Base-by-base conservation (phyloP, 2,113 vertebrate genomes). In the Apus apus region DNA sequence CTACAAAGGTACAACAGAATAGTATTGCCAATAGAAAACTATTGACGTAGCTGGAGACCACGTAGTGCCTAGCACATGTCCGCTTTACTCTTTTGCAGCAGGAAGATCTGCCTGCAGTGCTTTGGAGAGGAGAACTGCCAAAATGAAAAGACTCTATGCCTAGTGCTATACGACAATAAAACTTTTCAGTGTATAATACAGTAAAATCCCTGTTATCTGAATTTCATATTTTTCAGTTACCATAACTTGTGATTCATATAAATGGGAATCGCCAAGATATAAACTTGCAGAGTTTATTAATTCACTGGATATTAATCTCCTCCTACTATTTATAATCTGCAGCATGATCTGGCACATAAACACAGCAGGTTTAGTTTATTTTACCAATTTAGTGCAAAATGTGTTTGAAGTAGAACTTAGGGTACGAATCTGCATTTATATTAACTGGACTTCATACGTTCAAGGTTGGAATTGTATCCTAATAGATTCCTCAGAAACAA, bases 161-260 rank as follows among this genome's bases (percentile, higher is more conserved):
- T 61, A 89, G 71, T 58, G 27, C 23, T 85, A 18, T 61, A 45
- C 92, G 65, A 45, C 16, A 89, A 36, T 50, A 57, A 87, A 76
- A 15, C 1, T 89, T 72, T 91, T 68, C 48, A 48, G 48, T 46
- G 36, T 76, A 14, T 93, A 36, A 45, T 48, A 30, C 21, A 84
- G 68, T 56, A 75, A 92, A 96, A 80, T 76, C 32, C 22, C 36
- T 2, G 2, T 46, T 91, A 88, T 85, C 71, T 88, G 78, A 90
- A 80, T 94, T 90, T 56, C 30, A 23, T 86, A 64, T 77, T 93
- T 56, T 91, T 92, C 76, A 70, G 43, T 88, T 86, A 90, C 56
- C 0, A 0, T 70, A 84, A 68, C 56, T 88, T 78, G 38, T 77
- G 90, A 90, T 95, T 90, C 71, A 76, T 58, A 86, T 91, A 93